Evolutionary conservation across 1,140 invertebrate genomes (phyloP).

Genomic region (Danaus melanippus): DNA sequence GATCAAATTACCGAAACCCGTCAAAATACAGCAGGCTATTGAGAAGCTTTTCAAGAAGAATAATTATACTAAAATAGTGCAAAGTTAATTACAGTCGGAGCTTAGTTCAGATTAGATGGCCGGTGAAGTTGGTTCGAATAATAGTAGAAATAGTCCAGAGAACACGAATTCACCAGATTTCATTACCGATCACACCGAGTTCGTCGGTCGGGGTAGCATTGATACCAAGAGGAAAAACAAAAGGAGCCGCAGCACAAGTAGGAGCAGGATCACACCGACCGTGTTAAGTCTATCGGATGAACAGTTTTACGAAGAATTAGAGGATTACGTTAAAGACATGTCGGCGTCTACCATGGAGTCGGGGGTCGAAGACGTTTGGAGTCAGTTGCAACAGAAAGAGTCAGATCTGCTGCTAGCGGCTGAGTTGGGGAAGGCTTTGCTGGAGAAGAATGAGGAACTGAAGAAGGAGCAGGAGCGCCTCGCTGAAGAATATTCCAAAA

Average conservation of each 20-base stretch:
- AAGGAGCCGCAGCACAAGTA: conserved; percentile 49
- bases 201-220: conserved; percentile 47
- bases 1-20: conserved; percentile 55
- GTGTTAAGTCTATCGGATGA: conserved; percentile 56
- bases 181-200: conserved; percentile 52
- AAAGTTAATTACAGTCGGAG: conserved; percentile 40
- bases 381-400: conserved; percentile 92
- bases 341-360: conserved; percentile 53
- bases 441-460: conserved; percentile 95
- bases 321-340: conserved; percentile 75
- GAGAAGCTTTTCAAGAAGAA: conserved; percentile 63
- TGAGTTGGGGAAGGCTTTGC: conserved; percentile 93
- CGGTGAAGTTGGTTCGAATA: conserved; percentile 54
- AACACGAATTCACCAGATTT: conserved; percentile 39
- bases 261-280: conserved; percentile 36
- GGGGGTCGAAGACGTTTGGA: conserved; percentile 82
- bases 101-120: conserved; percentile 49
- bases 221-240: conserved; percentile 28
- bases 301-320: conserved; percentile 72
- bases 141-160: conserved; percentile 50
- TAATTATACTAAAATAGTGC: conserved; percentile 63
- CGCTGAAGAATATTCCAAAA: conserved; percentile 90
- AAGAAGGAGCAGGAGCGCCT: conserved; percentile 88
- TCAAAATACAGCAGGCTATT: conserved; percentile 58
- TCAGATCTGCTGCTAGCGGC: conserved; percentile 93